Conservation (phyloP, 1,140 invertebrate genomes). For the Dysdera silvatica region DNA sequence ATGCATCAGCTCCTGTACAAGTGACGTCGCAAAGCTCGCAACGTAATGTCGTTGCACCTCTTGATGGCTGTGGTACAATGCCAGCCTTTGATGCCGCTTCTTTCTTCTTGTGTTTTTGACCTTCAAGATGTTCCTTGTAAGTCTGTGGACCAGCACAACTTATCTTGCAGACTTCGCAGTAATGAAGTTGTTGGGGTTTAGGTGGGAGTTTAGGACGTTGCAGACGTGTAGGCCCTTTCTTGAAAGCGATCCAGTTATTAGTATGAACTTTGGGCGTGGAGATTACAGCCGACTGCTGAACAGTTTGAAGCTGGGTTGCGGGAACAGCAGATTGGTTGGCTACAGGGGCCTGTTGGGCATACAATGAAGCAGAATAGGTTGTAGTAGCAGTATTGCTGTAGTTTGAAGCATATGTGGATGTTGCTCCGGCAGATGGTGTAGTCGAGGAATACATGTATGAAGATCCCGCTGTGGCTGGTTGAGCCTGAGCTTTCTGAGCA, state of each 20-base stretch:
- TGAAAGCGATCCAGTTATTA: constrained; percentile 28
- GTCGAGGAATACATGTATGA: too few species aligned
- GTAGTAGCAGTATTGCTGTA: too few species aligned
- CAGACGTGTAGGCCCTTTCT: constrained; percentile 19
- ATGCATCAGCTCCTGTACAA: constrained; percentile 94
- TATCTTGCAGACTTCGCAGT: constrained; percentile 96
- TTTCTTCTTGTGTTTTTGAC: constrained; percentile 98
- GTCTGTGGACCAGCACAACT: constrained; percentile 93
- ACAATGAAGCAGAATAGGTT: constrained; percentile 18
- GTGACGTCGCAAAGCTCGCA: constrained; percentile 88
- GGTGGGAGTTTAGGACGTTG: constrained; percentile 62
- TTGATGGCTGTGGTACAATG: constrained; percentile 41
- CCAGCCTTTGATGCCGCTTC: constrained; percentile 78
- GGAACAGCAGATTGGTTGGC: constrained; percentile 20
- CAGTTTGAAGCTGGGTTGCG: constrained; percentile 18
- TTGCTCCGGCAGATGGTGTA: too few species aligned
- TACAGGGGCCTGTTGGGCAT: constrained; percentile 23
- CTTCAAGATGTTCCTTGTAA: constrained; percentile 93
- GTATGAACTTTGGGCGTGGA: constrained; percentile 20
- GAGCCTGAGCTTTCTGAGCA: too few species aligned
- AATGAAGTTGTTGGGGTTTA: constrained; percentile 83
- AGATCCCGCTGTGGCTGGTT: too few species aligned
- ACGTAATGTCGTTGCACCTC: constrained; percentile 57
- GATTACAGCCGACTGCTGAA: constrained; percentile 17
- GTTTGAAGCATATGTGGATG: too few species aligned